Conservation (phyloP, 1,140 invertebrate genomes). For the Musca vetustissima region DNA sequence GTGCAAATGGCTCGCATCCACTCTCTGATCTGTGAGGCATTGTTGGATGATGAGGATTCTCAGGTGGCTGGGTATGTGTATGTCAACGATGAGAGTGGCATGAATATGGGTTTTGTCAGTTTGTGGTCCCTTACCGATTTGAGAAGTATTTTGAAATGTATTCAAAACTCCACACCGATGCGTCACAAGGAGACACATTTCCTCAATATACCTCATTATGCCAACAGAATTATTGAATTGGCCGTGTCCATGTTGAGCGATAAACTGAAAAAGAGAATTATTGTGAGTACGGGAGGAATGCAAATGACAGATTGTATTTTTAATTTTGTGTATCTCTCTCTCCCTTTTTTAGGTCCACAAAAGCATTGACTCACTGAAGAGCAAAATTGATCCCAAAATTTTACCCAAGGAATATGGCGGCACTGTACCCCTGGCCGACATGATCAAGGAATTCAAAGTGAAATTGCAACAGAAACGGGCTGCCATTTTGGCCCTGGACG, state of each 20-base stretch:
- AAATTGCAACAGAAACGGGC: constrained; percentile 66
- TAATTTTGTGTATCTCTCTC: too few relatives aligned
- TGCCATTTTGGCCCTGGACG: constrained; percentile 70
- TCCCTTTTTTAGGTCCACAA: constrained; percentile 66
- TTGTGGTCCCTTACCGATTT: constrained; percentile 80
- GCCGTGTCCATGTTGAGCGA: constrained; percentile 75
- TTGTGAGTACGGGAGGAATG: too few relatives aligned
- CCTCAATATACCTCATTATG: constrained; percentile 76
- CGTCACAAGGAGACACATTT: constrained; percentile 83
- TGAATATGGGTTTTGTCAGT: constrained; percentile 78
- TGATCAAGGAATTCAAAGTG: constrained; percentile 76
- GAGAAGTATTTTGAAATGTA: constrained; percentile 74
- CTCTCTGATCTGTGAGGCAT: constrained; percentile 72
- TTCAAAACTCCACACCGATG: constrained; percentile 85
- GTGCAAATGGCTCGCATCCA: constrained; percentile 76
- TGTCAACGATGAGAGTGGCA: constrained; percentile 80
- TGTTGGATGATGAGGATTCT: constrained; percentile 79
- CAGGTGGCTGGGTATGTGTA: constrained; percentile 78
- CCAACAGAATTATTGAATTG: constrained; percentile 77
- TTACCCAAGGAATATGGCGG: constrained; percentile 86
- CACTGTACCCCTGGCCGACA: constrained; percentile 71
- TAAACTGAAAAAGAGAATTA: constrained; percentile 75
- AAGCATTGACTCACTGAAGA: constrained; percentile 67
- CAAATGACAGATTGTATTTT: too few relatives aligned
- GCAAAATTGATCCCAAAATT: constrained; percentile 71